Evolutionary conservation across 2,797 vertebrate genomes (phyloP).

Genomic region (Cyclura pinguis): DNA sequence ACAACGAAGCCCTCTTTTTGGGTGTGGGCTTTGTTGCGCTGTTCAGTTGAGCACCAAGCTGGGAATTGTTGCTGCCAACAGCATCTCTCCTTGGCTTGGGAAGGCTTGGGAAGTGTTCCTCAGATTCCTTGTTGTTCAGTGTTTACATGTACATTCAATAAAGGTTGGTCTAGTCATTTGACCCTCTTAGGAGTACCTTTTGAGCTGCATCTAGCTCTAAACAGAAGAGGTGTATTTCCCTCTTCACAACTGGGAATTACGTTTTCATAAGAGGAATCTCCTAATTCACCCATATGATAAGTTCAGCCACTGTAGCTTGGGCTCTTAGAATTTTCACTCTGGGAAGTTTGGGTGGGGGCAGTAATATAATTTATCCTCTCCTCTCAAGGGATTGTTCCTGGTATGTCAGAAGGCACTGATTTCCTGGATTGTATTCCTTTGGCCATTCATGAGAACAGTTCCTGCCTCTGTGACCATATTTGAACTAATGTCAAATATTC

Average conservation of each 20-base stretch:
- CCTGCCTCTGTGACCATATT: conserved; percentile 47
- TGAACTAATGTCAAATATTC: conserved; percentile 9
- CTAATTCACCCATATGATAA: conserved; percentile 40
- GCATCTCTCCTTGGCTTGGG: not conserved
- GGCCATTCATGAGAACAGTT: conserved; percentile 43
- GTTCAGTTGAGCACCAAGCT: conserved; percentile 62
- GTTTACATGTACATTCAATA: conserved; percentile 81
- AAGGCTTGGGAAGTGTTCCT: not conserved
- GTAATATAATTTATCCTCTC: not conserved
- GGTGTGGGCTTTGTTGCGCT: conserved; percentile 18
- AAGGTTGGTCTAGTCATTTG: conserved; percentile 73
- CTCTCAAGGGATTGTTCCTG: conserved; percentile 47
- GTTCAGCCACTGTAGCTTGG: conserved; percentile 25
- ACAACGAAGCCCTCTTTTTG: conserved; percentile 23
- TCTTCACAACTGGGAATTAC: conserved; percentile 46
- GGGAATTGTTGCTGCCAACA: conserved; percentile 27
- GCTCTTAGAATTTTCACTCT: not conserved
- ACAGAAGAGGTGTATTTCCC: conserved; percentile 16
- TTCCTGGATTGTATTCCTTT: conserved; percentile 44
- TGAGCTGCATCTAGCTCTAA: conserved; percentile 30
- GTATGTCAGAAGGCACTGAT: not conserved
- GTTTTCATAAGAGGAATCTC: not conserved
- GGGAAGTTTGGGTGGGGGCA: not conserved
- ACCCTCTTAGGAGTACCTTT: conserved; percentile 61
- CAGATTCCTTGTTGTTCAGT: conserved; percentile 71